A percentile compares a stretch with the other conserved stretches of the same genome.
These are phyloP conservation scores for Helobdella robusta DNA, from an alignment of 2,888 invertebrate species.

Conservation along the genomic window DNA sequence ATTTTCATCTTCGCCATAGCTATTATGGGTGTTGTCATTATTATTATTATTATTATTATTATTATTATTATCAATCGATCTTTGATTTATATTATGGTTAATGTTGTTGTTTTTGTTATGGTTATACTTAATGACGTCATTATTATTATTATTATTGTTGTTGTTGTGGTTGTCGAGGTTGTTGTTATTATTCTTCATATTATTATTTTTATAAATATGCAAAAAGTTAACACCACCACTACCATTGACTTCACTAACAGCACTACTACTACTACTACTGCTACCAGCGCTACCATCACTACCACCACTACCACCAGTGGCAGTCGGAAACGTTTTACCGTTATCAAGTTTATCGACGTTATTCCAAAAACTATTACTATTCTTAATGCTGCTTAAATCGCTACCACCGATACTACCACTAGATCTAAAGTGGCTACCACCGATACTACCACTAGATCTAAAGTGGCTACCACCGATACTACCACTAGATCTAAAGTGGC, in stretches of 20 bases:
- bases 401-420: slow-evolving; percentile 10
- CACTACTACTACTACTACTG: neutral
- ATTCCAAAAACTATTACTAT: slow-evolving; percentile 6
- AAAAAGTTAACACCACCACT: neutral
- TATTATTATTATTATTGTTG: too few relatives aligned
- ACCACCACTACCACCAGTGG: neutral
- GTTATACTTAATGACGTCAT: too few relatives aligned
- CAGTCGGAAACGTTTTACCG: neutral
- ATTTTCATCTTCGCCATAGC: too few relatives aligned
- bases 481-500: neutral
- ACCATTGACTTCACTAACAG: neutral
- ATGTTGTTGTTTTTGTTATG: too few relatives aligned
- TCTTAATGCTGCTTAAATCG: neutral
- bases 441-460: slow-evolving; percentile 1
- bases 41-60: too few relatives aligned
- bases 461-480: neutral
- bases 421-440: neutral
- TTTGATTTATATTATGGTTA: too few relatives aligned
- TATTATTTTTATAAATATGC: too few relatives aligned
- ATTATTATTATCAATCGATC: too few relatives aligned
- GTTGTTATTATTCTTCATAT: too few relatives aligned
- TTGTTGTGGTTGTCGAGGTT: too few relatives aligned
- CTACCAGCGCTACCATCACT: too few relatives aligned
- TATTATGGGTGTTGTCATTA: too few relatives aligned
- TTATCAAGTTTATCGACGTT: neutral